These are phyloP conservation scores for Anas capensis DNA, from an alignment of 2,797 vertebrate species.

Conservation along the genomic window DNA sequence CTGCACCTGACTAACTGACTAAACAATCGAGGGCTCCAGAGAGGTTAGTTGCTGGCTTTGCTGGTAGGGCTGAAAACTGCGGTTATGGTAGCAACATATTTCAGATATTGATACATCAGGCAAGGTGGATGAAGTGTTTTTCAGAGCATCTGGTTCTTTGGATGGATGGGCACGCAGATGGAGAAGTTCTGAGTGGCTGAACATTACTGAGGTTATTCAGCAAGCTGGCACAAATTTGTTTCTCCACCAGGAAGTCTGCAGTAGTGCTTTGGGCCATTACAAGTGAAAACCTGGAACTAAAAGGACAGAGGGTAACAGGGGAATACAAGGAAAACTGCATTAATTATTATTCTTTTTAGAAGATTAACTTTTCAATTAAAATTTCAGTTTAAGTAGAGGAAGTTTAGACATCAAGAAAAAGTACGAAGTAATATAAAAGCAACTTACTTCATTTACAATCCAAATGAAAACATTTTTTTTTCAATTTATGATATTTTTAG, in stretches of 20 bases:
- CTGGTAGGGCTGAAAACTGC: slow-evolving; percentile 20
- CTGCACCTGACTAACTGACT: background rate
- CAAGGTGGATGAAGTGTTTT: slow-evolving; percentile 44
- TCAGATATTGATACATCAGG: slow-evolving; percentile 29
- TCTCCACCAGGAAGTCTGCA: slow-evolving; percentile 24
- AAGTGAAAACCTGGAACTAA: slow-evolving; percentile 43
- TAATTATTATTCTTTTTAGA: slow-evolving; percentile 29
- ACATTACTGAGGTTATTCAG: slow-evolving; percentile 64
- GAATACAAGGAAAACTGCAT: background rate
- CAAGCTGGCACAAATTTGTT: slow-evolving; percentile 25
- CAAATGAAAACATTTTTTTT: background rate
- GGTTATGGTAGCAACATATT: slow-evolving; percentile 18
- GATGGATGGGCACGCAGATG: slow-evolving; percentile 69
- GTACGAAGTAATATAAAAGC: background rate
- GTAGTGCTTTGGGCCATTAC: slow-evolving; percentile 8
- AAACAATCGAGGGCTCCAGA: background rate
- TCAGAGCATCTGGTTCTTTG: slow-evolving; percentile 73
- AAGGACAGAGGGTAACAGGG: slow-evolving; percentile 10
- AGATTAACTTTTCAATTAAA: slow-evolving; percentile 10
- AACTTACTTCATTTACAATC: background rate
- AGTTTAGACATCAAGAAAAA: background rate
- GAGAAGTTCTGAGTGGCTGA: slow-evolving; percentile 73
- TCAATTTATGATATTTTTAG: background rate
- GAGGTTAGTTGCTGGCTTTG: background rate
- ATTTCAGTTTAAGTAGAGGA: background rate